phyloP scores from a whole-genome alignment of 2,113 vertebrate species.

The Sapajus apella region DNA sequence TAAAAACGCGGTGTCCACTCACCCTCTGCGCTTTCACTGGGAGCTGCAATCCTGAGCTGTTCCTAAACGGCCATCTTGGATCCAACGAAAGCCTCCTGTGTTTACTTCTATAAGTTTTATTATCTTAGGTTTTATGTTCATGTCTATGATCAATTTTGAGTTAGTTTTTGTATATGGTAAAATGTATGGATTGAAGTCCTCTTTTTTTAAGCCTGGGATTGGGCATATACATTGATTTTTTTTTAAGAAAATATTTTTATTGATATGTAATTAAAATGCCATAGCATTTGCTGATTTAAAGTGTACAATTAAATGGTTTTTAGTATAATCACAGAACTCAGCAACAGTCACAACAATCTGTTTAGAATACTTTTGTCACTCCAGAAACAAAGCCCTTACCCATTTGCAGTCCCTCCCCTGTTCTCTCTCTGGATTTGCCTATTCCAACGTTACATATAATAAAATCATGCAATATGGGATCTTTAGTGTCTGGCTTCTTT shows the following conservation, averaged over 20 bases:
- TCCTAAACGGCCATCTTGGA: no score
- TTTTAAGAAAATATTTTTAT: not conserved
- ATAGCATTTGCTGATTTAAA: not conserved
- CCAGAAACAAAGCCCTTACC: not conserved
- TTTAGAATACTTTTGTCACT: not conserved
- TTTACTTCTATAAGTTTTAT: constrained; percentile 27
- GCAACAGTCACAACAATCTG: not conserved
- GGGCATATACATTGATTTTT: not conserved
- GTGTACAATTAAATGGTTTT: not conserved
- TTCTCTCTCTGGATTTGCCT: not conserved
- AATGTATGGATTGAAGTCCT: not conserved
- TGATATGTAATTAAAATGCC: not conserved
- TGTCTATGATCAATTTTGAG: not conserved
- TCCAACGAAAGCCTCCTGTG: no score
- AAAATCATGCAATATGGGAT: not conserved
- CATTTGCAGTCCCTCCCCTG: not conserved
- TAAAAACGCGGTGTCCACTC: no score
- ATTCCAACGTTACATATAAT: not conserved
- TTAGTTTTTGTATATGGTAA: not conserved
- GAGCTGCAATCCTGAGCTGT: no score
- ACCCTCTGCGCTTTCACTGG: no score
- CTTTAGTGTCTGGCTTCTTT: not conserved
- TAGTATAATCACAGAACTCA: not conserved
- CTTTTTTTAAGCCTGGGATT: not conserved
- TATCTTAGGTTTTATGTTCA: constrained; percentile 12